Conservation (phyloP, 2,888 invertebrate genomes). For the Polydrusus tereticollis region DNA sequence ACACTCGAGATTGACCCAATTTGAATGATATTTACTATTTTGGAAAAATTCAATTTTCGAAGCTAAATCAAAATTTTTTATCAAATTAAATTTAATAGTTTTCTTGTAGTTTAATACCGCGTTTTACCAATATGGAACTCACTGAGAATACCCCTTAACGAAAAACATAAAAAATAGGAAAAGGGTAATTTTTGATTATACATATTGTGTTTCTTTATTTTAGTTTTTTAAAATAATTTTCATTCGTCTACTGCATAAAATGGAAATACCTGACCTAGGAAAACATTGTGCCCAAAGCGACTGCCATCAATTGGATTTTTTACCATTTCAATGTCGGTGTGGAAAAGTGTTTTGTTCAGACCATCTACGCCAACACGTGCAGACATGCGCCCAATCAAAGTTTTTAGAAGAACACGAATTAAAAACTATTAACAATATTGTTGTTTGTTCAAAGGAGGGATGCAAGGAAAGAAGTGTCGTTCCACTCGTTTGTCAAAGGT, state of each 20-base stretch:
- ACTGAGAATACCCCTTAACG: too few relatives aligned
- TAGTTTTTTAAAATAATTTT: background rate
- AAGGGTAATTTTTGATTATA: background rate
- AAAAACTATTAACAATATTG: slow-evolving; percentile 62
- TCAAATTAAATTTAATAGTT: too few relatives aligned
- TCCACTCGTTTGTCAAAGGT: slow-evolving; percentile 74
- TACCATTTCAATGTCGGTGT: slow-evolving; percentile 79
- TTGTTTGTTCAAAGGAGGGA: slow-evolving; percentile 70
- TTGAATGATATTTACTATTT: too few relatives aligned
- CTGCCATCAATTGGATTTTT: slow-evolving; percentile 80
- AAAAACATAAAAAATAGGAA: too few relatives aligned
- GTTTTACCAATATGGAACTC: too few relatives aligned
- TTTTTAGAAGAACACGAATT: slow-evolving; percentile 52
- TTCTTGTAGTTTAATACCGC: too few relatives aligned
- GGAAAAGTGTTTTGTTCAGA: slow-evolving; percentile 75
- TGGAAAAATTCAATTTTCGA: too few relatives aligned
- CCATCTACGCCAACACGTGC: slow-evolving; percentile 73
- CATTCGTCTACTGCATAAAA: slow-evolving; percentile 59
- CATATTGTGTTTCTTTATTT: background rate
- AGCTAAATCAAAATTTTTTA: too few relatives aligned
- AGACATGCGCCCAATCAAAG: slow-evolving; percentile 67
- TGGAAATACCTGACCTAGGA: slow-evolving; percentile 84
- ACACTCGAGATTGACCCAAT: too few relatives aligned
- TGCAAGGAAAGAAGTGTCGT: slow-evolving; percentile 75
- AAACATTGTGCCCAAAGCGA: slow-evolving; percentile 72